These are phyloP conservation scores for Mesochorus sp. DNA, from an alignment of 2,888 invertebrate species.

Conservation along the genomic window DNA sequence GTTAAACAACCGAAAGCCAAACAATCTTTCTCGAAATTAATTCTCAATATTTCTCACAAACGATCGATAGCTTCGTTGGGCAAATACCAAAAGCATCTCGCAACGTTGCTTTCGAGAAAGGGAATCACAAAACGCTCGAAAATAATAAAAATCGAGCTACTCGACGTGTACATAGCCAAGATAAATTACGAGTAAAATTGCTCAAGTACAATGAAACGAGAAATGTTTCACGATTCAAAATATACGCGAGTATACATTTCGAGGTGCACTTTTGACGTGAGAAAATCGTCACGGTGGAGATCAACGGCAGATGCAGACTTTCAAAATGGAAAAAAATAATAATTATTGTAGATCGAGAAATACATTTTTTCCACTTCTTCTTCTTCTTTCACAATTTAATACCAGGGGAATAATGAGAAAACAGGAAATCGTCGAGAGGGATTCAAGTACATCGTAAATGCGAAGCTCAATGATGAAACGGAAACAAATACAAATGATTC, in stretches of 20 bases:
- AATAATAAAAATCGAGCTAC: neutral
- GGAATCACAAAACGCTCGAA: no score
- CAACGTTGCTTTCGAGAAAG: neutral
- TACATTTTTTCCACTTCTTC: no score
- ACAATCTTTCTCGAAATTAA: neutral
- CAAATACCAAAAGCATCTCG: no score
- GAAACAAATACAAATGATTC: no score
- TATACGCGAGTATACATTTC: slow-evolving; percentile 31
- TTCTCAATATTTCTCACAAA: neutral
- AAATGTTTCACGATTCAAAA: neutral
- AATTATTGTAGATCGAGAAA: slow-evolving; percentile 10
- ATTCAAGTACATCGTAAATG: no score
- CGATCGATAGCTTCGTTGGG: neutral
- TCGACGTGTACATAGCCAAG: neutral
- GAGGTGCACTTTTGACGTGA: neutral
- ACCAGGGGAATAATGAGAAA: no score
- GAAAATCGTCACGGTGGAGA: neutral
- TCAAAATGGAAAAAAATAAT: neutral
- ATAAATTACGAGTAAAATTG: neutral
- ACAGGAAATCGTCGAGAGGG: no score
- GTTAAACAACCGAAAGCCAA: no score
- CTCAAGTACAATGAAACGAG: neutral
- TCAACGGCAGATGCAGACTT: neutral
- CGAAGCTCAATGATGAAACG: no score
- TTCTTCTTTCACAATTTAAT: no score